phyloP scores from a whole-genome alignment of 1,140 invertebrate genomes.

The Bilobella aurantiaca region DNA sequence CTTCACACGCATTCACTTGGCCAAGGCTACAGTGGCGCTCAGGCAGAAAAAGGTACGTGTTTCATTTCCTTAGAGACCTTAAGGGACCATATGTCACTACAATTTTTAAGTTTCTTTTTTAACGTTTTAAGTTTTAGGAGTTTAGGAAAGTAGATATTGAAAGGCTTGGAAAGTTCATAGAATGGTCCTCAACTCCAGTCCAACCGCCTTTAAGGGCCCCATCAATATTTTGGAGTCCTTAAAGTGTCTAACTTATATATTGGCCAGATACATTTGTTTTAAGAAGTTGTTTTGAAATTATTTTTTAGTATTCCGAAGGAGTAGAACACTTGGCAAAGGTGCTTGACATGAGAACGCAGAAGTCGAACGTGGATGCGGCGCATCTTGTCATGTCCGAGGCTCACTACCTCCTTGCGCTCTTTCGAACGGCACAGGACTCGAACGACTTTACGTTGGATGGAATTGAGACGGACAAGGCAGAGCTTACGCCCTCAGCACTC shows the following conservation, averaged over 20 bases:
- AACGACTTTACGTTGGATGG: neutral
- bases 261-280: no score
- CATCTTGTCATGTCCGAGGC: neutral
- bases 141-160: no score
- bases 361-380: neutral
- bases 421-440: neutral
- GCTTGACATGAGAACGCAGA: neutral
- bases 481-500: neutral
- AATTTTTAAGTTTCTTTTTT: no score
- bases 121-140: no score
- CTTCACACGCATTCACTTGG: neutral
- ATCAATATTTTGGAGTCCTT: neutral
- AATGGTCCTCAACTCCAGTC: no score
- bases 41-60: neutral
- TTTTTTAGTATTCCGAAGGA: neutral
- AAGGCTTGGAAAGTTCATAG: no score
- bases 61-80: no score
- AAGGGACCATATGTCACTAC: no score
- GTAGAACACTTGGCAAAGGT: neutral
- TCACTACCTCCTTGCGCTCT: neutral
- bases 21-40: neutral
- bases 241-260: neutral
- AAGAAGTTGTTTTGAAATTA: neutral
- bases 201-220: neutral
- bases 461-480: neutral